phyloP scores from a whole-genome alignment of 2,888 invertebrate species.

The Eulithis testata region DNA sequence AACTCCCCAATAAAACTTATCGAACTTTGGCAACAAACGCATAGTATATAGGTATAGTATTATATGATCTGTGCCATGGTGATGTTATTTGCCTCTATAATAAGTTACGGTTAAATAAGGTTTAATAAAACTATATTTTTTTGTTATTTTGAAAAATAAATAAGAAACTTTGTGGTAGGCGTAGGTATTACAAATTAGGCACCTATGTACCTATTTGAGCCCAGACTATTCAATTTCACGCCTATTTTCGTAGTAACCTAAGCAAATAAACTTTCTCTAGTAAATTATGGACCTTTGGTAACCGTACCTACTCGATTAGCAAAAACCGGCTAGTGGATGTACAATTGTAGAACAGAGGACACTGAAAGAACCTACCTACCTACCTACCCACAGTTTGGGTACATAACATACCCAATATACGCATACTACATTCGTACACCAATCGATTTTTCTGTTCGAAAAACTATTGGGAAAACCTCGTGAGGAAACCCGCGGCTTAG shows the following conservation, averaged over 20 bases:
- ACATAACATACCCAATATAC: too few relatives aligned
- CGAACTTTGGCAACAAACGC: neutral
- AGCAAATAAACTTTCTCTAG: conserved; percentile 1
- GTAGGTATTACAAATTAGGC: neutral
- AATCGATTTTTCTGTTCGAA: too few relatives aligned
- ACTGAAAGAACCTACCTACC: too few relatives aligned
- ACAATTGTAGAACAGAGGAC: neutral
- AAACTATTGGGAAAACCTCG: too few relatives aligned
- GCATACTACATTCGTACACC: too few relatives aligned
- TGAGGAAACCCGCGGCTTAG: too few relatives aligned
- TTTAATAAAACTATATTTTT: too few relatives aligned
- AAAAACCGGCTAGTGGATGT: neutral
- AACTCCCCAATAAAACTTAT: conserved; percentile 1
- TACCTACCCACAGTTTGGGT: too few relatives aligned
- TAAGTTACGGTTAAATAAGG: neutral
- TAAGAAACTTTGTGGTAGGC: neutral
- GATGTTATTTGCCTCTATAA: too few relatives aligned
- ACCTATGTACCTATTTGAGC: neutral
- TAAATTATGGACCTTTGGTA: neutral
- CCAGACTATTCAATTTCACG: neutral
- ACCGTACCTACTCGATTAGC: neutral
- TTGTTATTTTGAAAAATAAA: neutral
- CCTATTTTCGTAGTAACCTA: conserved; percentile 1
- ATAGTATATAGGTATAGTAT: too few relatives aligned
- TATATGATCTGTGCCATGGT: too few relatives aligned